Base-by-base conservation (phyloP, 2,797 vertebrate genomes). In the Muscicapa striata region DNA sequence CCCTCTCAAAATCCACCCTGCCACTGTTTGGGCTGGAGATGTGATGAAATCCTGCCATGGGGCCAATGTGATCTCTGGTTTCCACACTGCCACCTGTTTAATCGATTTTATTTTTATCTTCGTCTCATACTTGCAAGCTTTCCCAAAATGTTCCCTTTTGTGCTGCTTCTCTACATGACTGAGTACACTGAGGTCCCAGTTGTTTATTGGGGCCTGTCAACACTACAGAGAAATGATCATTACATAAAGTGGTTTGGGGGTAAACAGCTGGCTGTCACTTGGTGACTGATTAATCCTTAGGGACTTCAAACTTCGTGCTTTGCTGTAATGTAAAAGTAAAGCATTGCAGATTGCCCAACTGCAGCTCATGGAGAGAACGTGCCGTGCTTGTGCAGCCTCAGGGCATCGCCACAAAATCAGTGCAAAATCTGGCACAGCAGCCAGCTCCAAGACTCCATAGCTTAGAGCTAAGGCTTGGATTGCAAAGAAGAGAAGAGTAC, bases 381-480 rank as follows among this genome's bases (percentile, higher is more conserved):
- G 80, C 84, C 90, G 93, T 97, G 93, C 93, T 88, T 48, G 26
- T 41, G 76, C 1, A 2, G 64, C 95, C 95, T 74, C 64, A 3
- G 95, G 95, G 96, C 92, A 95, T 61, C 30, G 10, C 86, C 45
- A 43, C 81, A 93, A 94, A 93, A 90, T 68, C 90, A 18, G 74
- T 32, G 58, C 78, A 92, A 73, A 95, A 84, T 61, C 88, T 95
- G 93, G 88, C 86, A 84, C 68, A 54, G 90, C 90, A 87, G n/a
- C 81, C 77, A 34, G 64, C 68, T 67, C 67, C 36, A 51, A 87
- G 69, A 80, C 52, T 82, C 66, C 0, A 1, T 94, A 84, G 77
- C 94, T 94, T 49, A 63, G 75, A 95, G 95, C 93, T 58, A 93
- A 52, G 69, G 59, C 54, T 88, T 84, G 88, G 45, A 18, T 69